These are phyloP conservation scores for Drosophila koepferae DNA, from an alignment of 2,888 invertebrate genomes.

Conservation along the genomic window DNA sequence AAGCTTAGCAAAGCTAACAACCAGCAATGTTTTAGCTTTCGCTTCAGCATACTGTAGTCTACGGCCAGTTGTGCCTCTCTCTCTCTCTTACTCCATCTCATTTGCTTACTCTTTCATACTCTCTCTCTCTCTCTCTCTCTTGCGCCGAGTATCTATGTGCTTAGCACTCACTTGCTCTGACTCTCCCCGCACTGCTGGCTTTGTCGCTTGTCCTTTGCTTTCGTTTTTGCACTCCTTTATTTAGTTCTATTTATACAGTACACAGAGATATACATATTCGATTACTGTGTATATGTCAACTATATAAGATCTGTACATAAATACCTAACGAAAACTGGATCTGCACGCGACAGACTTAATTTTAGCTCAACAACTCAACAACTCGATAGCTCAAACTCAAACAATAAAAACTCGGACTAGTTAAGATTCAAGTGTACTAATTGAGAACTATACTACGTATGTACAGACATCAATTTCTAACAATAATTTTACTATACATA, in stretches of 20 bases:
- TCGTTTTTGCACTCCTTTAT: slow-evolving; percentile 79
- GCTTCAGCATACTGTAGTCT: slow-evolving; percentile 1
- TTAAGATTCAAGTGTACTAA: slow-evolving; percentile 32
- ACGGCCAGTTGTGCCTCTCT: slow-evolving; percentile 2
- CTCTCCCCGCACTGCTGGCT: slow-evolving; percentile 41
- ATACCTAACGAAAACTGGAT: slow-evolving; percentile 23
- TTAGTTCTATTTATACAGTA: slow-evolving; percentile 64
- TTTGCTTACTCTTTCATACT: not conserved
- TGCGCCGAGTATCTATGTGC: slow-evolving; percentile 1
- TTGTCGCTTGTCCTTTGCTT: slow-evolving; percentile 72
- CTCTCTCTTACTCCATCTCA: not conserved
- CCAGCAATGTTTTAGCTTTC: slow-evolving; percentile 32
- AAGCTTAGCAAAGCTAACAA: slow-evolving; percentile 40
- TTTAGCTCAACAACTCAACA: slow-evolving; percentile 55
- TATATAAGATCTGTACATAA: slow-evolving; percentile 52
- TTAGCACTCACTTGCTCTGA: slow-evolving; percentile 33
- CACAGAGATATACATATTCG: slow-evolving; percentile 28
- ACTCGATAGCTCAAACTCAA: slow-evolving; percentile 58
- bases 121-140: not conserved
- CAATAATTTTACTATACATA: slow-evolving; percentile 48
- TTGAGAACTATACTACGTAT: slow-evolving; percentile 18
- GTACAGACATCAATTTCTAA: slow-evolving; percentile 43
- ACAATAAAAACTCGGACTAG: slow-evolving; percentile 46
- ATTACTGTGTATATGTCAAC: slow-evolving; percentile 21
- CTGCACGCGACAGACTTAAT: slow-evolving; percentile 39